Evolutionary conservation across 2,797 vertebrate genomes (phyloP).

Genomic region (Phoeniculus purpureus): DNA sequence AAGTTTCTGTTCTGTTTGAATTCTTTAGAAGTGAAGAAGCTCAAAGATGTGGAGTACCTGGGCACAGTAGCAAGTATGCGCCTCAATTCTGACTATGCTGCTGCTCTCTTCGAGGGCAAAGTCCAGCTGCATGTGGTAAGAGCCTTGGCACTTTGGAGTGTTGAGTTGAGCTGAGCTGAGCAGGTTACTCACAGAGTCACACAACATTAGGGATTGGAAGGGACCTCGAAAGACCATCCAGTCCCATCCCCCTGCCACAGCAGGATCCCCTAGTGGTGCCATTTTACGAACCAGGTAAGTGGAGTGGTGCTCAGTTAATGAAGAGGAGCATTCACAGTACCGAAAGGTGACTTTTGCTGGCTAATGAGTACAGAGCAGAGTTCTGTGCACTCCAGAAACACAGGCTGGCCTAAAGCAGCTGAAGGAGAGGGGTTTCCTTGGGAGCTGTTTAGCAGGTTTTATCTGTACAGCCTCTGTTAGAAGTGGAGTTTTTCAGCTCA

Average conservation of each 20-base stretch:
- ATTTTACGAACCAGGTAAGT: neutral
- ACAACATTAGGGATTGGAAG: no score
- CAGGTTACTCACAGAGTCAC: neutral
- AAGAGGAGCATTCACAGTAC: neutral
- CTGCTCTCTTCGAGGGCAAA: constrained; percentile 95
- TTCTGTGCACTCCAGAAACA: neutral
- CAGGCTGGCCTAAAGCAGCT: neutral
- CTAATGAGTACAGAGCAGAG: neutral
- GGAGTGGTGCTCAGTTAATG: neutral
- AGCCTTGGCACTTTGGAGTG: neutral
- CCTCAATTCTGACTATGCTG: constrained; percentile 93
- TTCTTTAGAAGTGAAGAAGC: constrained; percentile 84
- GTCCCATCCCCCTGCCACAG: no score
- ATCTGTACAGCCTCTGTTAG: neutral
- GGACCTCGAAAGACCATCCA: no score
- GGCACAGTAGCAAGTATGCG: constrained; percentile 91
- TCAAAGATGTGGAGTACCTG: constrained; percentile 94
- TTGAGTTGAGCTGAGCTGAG: neutral
- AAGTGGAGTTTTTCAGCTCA: neutral
- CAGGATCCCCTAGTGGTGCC: neutral
- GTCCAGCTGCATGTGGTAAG: constrained; percentile 96
- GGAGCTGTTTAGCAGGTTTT: neutral
- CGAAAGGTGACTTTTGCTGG: neutral
- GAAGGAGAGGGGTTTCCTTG: neutral
- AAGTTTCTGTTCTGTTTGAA: constrained; percentile 11